Percentiles rank a stretch among this genome's conserved stretches.
These are phyloP conservation scores for Theodoxus fluviatilis DNA, from an alignment of 2,888 invertebrate genomes.

Conservation along the genomic window DNA sequence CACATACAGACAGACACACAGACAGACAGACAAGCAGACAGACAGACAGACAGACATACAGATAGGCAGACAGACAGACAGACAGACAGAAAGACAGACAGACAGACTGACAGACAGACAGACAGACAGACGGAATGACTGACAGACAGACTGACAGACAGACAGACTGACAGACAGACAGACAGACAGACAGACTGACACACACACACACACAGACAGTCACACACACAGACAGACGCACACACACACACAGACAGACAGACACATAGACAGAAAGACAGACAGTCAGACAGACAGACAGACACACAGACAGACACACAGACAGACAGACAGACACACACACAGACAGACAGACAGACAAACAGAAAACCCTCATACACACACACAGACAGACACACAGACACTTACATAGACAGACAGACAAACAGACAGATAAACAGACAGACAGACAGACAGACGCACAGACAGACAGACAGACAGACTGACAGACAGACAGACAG, in stretches of 20 bases:
- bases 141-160: neutral
- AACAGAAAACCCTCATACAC: neutral
- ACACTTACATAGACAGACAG: slow-evolving; percentile 3
- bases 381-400: slow-evolving; percentile 4
- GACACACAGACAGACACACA: slow-evolving; percentile 16
- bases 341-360: neutral
- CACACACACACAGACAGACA: neutral
- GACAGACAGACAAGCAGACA: neutral
- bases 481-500: slow-evolving; percentile 2
- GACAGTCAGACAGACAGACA: slow-evolving; percentile 14
- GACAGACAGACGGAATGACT: neutral
- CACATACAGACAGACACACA: slow-evolving; percentile 10
- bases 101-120: neutral
- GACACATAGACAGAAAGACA: slow-evolving; percentile 8
- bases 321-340: slow-evolving; percentile 16
- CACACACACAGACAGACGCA: slow-evolving; percentile 5
- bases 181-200: neutral
- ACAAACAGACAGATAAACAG: neutral
- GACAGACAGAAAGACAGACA: neutral
- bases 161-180: neutral
- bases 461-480: neutral
- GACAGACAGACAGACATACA: neutral
- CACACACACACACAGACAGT: slow-evolving; percentile 11
- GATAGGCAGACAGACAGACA: neutral
- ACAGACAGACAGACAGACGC: neutral